Evolutionary conservation across 2,888 invertebrate species (phyloP).

Genomic region (Bembecia ichneumoniformis): DNA sequence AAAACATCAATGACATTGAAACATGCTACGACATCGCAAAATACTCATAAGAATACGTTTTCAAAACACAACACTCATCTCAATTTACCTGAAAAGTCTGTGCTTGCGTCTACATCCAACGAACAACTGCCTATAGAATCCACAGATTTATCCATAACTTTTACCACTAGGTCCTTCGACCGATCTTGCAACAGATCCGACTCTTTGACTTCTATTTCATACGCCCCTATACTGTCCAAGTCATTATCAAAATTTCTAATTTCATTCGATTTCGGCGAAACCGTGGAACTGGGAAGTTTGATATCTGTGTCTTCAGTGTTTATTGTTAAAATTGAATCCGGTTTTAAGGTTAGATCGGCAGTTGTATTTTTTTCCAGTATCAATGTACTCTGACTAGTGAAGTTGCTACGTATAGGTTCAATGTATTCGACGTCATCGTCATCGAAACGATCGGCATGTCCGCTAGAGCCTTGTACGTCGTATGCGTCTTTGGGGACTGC

Average conservation of each 20-base stretch:
- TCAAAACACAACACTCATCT: constrained; percentile 10
- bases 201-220: constrained; percentile 62
- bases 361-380: constrained; percentile 54
- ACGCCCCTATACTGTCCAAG: constrained; percentile 58
- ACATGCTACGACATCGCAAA: constrained; percentile 23
- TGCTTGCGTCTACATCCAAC: constrained; percentile 85
- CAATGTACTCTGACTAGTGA: constrained; percentile 63
- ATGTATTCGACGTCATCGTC: constrained; percentile 67
- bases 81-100: constrained; percentile 79
- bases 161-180: constrained; percentile 53
- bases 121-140: constrained; percentile 92
- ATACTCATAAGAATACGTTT: constrained; percentile 18
- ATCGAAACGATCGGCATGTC: constrained; percentile 47
- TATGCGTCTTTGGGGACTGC: constrained; percentile 63
- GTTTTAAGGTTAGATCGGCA: constrained; percentile 29
- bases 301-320: constrained; percentile 63
- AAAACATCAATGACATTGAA: constrained; percentile 8
- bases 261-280: constrained; percentile 52
- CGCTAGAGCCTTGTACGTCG: constrained; percentile 53
- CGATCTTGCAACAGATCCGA: constrained; percentile 48
- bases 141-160: constrained; percentile 81
- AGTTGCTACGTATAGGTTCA: constrained; percentile 64
- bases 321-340: constrained; percentile 52
- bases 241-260: constrained; percentile 33
- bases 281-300: constrained; percentile 56